Evolutionary conservation across 2,888 invertebrate genomes (phyloP), one percentile per base, ranked within the genome.

Genomic region (Villa cingulata): DNA sequence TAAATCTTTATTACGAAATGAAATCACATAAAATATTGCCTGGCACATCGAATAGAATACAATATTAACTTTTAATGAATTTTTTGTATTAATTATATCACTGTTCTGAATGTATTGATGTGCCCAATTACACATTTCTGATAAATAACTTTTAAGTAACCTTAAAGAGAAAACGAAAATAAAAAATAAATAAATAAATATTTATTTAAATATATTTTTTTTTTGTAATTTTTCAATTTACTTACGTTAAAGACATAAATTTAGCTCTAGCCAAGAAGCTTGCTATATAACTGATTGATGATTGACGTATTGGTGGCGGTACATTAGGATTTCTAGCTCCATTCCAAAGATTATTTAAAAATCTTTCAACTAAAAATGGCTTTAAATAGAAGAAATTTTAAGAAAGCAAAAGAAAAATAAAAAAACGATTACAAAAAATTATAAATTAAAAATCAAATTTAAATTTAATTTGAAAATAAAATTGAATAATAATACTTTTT

Each of bases 21-120:
- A 85, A 51, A 97, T 81, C 16, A 94, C 73, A 67, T 96, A 94
- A 71, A 97, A 95, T 40, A 95, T 72, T 0, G 89, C 82, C 66
- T 97, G 95, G 57, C 94, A 94, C 4, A 91, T 78, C 2, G 87
- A 80, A 63, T 92, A 94, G 70, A 97, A 97, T 0, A 92, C 84
- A 4, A 81, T 76, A 62, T 97, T 94, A 1, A 82, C 77, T 57
- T 81, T 77, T 1, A 79, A 60, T 55, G 83, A 81, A 42, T 59
- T 55, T 48, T 64, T 65, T 17, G 59, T 58, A 40, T 60, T 60
- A 39, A 61, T 60, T 39, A 60, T 60, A 57, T 68, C 67, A 27
- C 61, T 57, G 36, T 61, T 58, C 43, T 64, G 58, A 41, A 91
- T 82, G 62, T 95, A 95, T 1, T 75, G 71, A 62, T 91, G 88